These are phyloP conservation scores for Phalacrocorax brasilianus DNA, from an alignment of 2,113 vertebrate genomes.

Conservation along the genomic window DNA sequence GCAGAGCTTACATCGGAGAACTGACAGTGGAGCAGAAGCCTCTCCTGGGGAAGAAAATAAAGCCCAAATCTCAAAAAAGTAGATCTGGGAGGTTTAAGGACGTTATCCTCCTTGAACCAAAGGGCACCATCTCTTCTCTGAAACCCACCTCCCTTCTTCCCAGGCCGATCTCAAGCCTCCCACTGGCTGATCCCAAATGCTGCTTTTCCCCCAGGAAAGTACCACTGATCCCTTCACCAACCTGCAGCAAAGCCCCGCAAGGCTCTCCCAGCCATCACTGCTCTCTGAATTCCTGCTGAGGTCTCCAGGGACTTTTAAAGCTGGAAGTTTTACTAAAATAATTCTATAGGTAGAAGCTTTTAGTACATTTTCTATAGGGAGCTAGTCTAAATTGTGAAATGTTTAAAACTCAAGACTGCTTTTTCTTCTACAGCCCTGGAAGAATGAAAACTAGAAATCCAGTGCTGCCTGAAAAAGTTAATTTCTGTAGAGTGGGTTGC, in stretches of 20 bases:
- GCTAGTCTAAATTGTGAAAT: neutral
- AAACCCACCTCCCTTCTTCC: neutral
- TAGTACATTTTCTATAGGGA: neutral
- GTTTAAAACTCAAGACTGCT: neutral
- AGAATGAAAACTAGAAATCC: neutral
- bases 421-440: neutral
- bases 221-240: neutral
- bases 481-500: neutral
- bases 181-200: neutral
- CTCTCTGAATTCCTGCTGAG: neutral
- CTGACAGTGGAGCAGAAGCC: neutral
- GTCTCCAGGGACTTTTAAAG: neutral
- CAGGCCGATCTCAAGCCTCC: neutral
- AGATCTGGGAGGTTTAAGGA: neutral
- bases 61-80: rapidly evolving
- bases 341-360: neutral
- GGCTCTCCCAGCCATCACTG: neutral
- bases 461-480: neutral
- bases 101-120: neutral
- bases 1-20: rapidly evolving
- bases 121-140: neutral
- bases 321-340: neutral
- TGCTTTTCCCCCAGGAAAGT: neutral
- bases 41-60: neutral
- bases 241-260: neutral